Evolutionary conservation across 2,113 vertebrate species (phyloP), one percentile per base, ranked within the genome.

Genomic region (Anser brachyrhynchus): DNA sequence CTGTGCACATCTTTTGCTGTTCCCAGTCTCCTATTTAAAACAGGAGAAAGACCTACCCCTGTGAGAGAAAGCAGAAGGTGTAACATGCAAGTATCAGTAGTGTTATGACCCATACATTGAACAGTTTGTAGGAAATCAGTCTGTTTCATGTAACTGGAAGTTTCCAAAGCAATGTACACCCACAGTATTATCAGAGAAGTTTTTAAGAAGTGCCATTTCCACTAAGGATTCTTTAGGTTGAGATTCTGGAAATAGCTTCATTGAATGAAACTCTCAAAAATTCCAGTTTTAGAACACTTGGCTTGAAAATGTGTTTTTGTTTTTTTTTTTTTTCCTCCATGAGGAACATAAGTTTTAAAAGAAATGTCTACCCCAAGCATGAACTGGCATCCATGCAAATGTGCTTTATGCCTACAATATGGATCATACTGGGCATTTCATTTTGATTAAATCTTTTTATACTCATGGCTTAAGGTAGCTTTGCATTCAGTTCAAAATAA

Each of bases 401-500:
- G 10, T 35, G 15, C 15, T 90, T 90, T n/a, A 44, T 72, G 84
- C 51, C 57, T 58, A 59, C n/a, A 73, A 51, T 80, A 86, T 44
- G 39, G 21, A 73, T 69, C 62, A 41, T 26, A 59, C 16, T 28
- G 80, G 59, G 31, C 54, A 80, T 66, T 94, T 39, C 23, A 33
- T 35, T 82, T 16, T 65, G 49, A 93, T 46, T 85, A 84, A 82
- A 75, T 46, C 37, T 46, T 91, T 69, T 92, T 57, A 82, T 14
- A 33, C 29, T 91, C 49, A 44, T 17, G 75, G 57, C 91, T 89
- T 86, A 73, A 94, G 58, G 31, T 66, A 41, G 62, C 14, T 94
- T 83, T 59, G 43, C 52, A 79, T 79, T 91, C 82, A 46, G 74
- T 83, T 91, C 55, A 58, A 92, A 91, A 95, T 54, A 92, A 91